Conservation (phyloP, 2,888 invertebrate species). For the Diachrysia chrysitis region DNA sequence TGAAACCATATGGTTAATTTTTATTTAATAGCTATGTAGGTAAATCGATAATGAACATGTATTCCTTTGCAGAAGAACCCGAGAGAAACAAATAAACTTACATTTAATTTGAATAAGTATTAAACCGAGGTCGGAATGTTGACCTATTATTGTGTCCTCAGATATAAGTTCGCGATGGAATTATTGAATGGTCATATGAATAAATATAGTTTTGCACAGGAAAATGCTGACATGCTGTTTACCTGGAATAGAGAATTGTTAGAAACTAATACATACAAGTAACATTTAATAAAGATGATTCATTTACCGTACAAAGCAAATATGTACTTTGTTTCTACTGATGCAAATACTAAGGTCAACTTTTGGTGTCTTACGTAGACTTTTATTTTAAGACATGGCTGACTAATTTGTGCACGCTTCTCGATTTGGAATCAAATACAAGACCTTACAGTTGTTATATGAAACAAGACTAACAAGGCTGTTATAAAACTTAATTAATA, state of each 20-base stretch:
- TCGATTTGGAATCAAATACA: not conserved
- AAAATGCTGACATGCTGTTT: not conserved
- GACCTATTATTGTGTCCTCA: conserved; percentile 4
- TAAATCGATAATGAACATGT: not conserved
- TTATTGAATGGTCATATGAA: not conserved
- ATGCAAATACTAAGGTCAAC: not conserved
- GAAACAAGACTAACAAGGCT: not conserved
- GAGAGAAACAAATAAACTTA: not conserved
- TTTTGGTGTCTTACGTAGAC: not conserved
- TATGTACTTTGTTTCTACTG: not conserved
- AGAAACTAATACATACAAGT: no score
- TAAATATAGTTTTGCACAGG: not conserved
- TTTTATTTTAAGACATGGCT: not conserved
- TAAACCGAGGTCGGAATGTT: not conserved
- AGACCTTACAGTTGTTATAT: not conserved
- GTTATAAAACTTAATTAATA: conserved; percentile 21
- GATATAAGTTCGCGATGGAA: conserved; percentile 4
- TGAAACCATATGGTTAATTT: not conserved
- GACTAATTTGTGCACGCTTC: not conserved
- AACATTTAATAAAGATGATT: no score
- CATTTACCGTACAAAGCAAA: no score
- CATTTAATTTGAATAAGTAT: conserved; percentile 2
- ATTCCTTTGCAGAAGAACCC: not conserved
- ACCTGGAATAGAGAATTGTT: not conserved
- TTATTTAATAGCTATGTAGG: not conserved